Evolutionary conservation across 2,113 vertebrate genomes (phyloP), one percentile per base, ranked within the genome.

Genomic region (Blennius ocellaris): DNA sequence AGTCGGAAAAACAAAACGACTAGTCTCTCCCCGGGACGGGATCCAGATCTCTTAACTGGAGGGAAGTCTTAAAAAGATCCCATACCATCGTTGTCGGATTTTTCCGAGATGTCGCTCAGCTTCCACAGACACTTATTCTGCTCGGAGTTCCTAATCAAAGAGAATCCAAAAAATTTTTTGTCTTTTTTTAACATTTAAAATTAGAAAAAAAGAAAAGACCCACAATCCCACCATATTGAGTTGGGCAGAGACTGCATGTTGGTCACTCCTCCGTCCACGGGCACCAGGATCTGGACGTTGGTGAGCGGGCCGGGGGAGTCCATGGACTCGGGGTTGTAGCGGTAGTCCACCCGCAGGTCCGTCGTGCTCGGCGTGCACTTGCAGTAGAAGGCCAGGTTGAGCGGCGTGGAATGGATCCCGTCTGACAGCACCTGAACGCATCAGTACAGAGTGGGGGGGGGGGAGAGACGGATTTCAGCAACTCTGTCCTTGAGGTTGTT

Each of bases 71-170:
- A 3, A 55, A 30, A 44, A 44, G 8, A 58, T 3, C 47, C 5
- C 15, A 91, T 94, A 95, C 98, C 98, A 94, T 96, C 96, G 86
- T 98, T 98, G 81, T 99, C 97, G 81, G 96, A 97, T 83, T 97
- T 99, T 76, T 98, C 97, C 11, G 98, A 98, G 94, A 99, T 94
- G 82, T 95, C 94, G 21, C 88, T 94, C 81, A 99, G 90, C 91
- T 97, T 99, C 98, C 98, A 99, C 58, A 96, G 93, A 51, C 95
- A 96, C 90, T 98, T 99, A 90, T 94, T 97, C 90, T 98, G 97
- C 49, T 99, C 98, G 59, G 95, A 81, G 79, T 96, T 98, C 98
- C 98, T 99, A 60, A 40, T 3, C 7, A 77, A 30, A 65, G 15
- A 68, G 21, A 37, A 44, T 7, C 7, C 49, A 77, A 41, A 1